Conservation (phyloP, 2,113 vertebrate species). For the Ammodytes dubius region DNA sequence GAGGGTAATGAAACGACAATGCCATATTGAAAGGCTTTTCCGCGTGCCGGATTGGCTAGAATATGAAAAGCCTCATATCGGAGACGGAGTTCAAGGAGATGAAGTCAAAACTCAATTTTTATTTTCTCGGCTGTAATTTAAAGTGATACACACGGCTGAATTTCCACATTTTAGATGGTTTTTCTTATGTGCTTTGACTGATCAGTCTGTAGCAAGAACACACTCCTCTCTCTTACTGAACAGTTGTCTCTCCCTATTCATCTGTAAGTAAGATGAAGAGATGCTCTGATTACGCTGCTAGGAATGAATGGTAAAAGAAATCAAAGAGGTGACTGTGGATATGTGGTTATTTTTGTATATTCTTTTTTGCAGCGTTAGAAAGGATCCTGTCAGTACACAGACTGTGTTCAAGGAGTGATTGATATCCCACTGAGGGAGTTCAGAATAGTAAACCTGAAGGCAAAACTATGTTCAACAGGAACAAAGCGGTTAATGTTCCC, state of each 20-base stretch:
- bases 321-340: conserved; percentile 41
- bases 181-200: conserved; percentile 48
- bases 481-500: conserved; percentile 8
- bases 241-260: conserved; percentile 52
- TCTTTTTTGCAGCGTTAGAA: conserved; percentile 8
- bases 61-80: conserved; percentile 66
- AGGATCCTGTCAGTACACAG: conserved; percentile 33
- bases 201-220: conserved; percentile 50
- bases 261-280: conserved; percentile 56
- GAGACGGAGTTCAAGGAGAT: conserved; percentile 73
- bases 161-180: conserved; percentile 53
- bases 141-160: conserved; percentile 46
- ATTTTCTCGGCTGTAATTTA: conserved; percentile 68
- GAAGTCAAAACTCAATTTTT: conserved; percentile 67
- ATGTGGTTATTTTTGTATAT: conserved; percentile 57
- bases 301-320: conserved; percentile 33
- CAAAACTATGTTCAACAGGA: conserved; percentile 3
- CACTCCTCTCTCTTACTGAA: conserved; percentile 22
- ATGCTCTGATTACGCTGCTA: conserved; percentile 54
- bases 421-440: conserved; percentile 42
- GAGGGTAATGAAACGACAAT: conserved; percentile 71
- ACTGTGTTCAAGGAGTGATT: conserved; percentile 38
- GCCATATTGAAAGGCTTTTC: conserved; percentile 59
- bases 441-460: conserved; percentile 34
- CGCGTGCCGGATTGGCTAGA: conserved; percentile 23